A percentile compares a stretch with the other conserved stretches of the same genome.
Conservation (phyloP, 2,888 invertebrate genomes). For the Callosobruchus maculatus region DNA sequence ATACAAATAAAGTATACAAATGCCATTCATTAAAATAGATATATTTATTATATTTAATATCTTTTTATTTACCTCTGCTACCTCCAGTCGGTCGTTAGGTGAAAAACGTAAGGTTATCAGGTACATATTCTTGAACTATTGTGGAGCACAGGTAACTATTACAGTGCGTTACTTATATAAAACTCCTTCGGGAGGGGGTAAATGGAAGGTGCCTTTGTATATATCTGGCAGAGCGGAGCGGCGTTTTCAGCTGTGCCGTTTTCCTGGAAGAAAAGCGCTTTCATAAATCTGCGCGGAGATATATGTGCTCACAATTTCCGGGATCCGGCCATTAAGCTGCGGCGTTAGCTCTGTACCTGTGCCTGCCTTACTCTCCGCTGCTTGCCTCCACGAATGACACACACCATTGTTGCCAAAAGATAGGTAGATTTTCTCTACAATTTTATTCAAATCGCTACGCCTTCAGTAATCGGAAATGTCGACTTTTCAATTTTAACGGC, state of each 20-base stretch:
- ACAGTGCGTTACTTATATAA: too few species aligned
- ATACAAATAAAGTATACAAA: too few species aligned
- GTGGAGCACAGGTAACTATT: too few species aligned
- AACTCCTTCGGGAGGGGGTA: neutral
- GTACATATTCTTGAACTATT: too few species aligned
- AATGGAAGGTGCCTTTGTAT: neutral
- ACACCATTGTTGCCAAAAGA: constrained; percentile 18
- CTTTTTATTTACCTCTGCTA: too few species aligned
- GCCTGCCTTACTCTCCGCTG: constrained; percentile 23
- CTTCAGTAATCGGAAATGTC: too few species aligned
- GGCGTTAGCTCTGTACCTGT: constrained; percentile 42
- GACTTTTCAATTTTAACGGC: too few species aligned
- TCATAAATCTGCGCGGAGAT: constrained; percentile 87
- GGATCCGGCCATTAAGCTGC: constrained; percentile 78
- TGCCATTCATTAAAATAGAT: too few species aligned
- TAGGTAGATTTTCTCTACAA: constrained; percentile 44
- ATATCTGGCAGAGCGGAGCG: neutral
- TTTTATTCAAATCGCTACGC: too few species aligned
- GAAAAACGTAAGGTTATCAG: too few species aligned
- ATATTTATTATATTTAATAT: too few species aligned
- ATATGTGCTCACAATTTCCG: constrained; percentile 88
- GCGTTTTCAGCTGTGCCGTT: neutral
- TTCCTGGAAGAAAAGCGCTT: constrained; percentile 62
- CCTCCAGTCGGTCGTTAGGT: too few species aligned
- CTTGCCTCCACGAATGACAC: constrained; percentile 25